phyloP scores from a whole-genome alignment of 2,113 vertebrate species.

The Nyctereutes procyonoides region DNA sequence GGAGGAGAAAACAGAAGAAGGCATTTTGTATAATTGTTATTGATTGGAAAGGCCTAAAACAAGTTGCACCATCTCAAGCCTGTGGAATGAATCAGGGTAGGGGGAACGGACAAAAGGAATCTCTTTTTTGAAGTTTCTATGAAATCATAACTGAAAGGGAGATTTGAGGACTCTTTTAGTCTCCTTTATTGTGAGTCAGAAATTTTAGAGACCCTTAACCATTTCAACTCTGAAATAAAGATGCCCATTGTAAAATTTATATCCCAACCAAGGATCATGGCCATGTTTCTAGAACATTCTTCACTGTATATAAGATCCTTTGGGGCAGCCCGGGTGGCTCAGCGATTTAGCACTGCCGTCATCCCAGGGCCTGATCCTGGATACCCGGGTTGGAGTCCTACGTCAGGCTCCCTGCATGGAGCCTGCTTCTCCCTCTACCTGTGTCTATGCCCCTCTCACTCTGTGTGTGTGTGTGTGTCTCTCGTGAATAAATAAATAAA shows the following conservation, averaged over 20 bases:
- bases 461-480: no score
- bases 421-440: no score
- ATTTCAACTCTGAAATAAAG: neutral
- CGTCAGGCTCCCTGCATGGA: no score
- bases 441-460: no score
- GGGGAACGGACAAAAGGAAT: neutral
- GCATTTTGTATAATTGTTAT: no score
- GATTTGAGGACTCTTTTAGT: neutral
- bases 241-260: neutral
- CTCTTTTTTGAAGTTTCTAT: neutral
- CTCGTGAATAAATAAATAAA: no score
- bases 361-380: no score
- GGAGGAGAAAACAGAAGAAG: neutral
- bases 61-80: neutral
- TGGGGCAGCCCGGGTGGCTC: no score
- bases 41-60: neutral
- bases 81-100: neutral
- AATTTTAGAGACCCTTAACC: neutral
- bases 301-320: neutral
- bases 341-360: no score
- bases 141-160: neutral
- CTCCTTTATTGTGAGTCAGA: neutral
- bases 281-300: neutral
- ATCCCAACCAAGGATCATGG: accelerated
- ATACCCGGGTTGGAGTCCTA: no score